Percentiles rank a stretch among this genome's conserved stretches.
Evolutionary conservation across 2,113 vertebrate genomes (phyloP).

Genomic region (Ornithorhynchus anatinus): DNA sequence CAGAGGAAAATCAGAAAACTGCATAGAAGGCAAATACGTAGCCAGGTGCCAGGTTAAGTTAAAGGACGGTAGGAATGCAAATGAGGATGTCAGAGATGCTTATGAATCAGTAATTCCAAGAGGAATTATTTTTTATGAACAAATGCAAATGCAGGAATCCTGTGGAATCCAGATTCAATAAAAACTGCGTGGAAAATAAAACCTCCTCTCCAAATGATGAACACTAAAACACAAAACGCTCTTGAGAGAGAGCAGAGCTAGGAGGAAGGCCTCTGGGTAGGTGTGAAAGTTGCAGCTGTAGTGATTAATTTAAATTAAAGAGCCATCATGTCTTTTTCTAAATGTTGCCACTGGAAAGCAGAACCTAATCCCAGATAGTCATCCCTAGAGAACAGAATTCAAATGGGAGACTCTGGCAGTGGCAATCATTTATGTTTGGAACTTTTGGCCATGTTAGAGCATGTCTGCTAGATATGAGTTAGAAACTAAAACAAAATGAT

Average conservation of each 20-base stretch:
- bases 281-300: constrained; percentile 31
- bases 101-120: neutral
- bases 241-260: too few species aligned
- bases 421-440: constrained; percentile 41
- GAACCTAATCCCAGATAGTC: neutral
- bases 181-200: constrained; percentile 23
- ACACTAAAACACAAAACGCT: too few species aligned
- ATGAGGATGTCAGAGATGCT: neutral
- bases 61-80: too few species aligned
- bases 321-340: neutral
- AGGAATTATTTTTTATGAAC: constrained; percentile 13
- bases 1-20: too few species aligned
- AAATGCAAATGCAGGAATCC: constrained; percentile 15
- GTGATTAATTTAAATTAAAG: constrained; percentile 49
- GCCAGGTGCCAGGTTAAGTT: too few species aligned
- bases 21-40: too few species aligned
- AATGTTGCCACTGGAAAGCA: constrained; percentile 19
- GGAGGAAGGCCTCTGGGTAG: too few species aligned
- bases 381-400: neutral
- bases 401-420: constrained; percentile 16
- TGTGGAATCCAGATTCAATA: constrained; percentile 27
- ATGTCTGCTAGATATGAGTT: constrained; percentile 3
- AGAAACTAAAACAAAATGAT: neutral
- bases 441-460: constrained; percentile 13
- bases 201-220: too few species aligned